Base-by-base conservation (phyloP, 2,797 vertebrate genomes). In the Notoglanidium macrostoma region DNA sequence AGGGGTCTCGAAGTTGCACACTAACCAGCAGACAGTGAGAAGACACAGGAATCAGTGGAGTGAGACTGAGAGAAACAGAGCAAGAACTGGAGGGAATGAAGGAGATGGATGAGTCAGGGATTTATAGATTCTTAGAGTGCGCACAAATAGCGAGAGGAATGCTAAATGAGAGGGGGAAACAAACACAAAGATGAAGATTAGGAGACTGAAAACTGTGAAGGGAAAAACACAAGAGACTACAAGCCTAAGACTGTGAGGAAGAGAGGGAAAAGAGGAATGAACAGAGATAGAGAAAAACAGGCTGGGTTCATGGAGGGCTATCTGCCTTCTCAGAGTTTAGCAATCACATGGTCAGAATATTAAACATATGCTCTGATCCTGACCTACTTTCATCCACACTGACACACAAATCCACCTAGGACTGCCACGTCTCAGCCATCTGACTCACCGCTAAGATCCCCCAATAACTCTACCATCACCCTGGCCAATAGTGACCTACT, bases 311-410 rank as follows among this genome's bases (percentile, higher is more conserved):
- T 93, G 91, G 90, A 54, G 90, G 94, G 94, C 92, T 92, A 93
- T 86, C 92, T 92, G 91, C 90, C 89, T 91, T 92, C 93, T 93
- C 78, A 12, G 86, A 93, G 92, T 92, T 92, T 93, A 94, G 93
- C 92, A 89, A 93, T 93, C 92, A 93, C 94, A 93, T 80, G 86
- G 94, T 89, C 91, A 89, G 95, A 93, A 95, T 95, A 94, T 93
- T 95, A 95, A 96, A 92, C 92, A 93, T 92, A 82, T 88, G 91
- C 91, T 91, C 87, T 88, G 88, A 90, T 93, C 91, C 94, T 95
- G 95, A 96, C 95, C 94, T 94, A 96, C 92, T 95, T 95, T 94
- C 92, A 93, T 92, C 46, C 91, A 92, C 90, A 88, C 88, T 93
- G 92, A 94, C 94, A 95, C 91, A 95, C 92, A 94, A 92, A 95